A percentile compares a stretch with the other conserved stretches of the same genome.
phyloP scores from a whole-genome alignment of 2,113 vertebrate species.

The Oenanthe melanoleuca region DNA sequence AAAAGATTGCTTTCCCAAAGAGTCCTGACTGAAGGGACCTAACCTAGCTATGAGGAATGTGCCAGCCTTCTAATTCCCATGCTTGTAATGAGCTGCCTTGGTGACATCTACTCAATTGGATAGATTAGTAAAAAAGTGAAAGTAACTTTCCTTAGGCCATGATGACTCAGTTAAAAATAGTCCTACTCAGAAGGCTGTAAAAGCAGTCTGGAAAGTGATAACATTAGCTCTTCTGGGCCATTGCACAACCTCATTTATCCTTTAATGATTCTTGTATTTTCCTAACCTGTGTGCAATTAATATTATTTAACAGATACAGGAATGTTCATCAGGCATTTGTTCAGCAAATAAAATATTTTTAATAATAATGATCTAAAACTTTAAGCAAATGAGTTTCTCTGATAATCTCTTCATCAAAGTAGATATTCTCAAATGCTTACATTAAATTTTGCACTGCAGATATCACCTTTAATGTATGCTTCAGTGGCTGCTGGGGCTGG shows the following conservation, averaged over 20 bases:
- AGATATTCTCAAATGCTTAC: slow-evolving; percentile 58
- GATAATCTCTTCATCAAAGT: slow-evolving; percentile 47
- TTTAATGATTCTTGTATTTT: slow-evolving; percentile 67
- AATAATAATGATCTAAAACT: slow-evolving; percentile 53
- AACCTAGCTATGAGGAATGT: neutral
- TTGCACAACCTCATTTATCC: slow-evolving; percentile 55
- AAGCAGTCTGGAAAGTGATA: slow-evolving; percentile 50
- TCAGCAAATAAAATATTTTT: slow-evolving; percentile 64
- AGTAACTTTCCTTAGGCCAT: slow-evolving; percentile 22
- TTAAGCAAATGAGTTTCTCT: slow-evolving; percentile 57
- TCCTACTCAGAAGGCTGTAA: slow-evolving; percentile 12
- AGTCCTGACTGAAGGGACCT: neutral
- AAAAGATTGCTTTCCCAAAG: neutral
- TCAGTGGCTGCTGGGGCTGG: slow-evolving; percentile 58
- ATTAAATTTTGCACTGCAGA: slow-evolving; percentile 65
- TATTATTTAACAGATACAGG: slow-evolving; percentile 39
- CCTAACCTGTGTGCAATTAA: slow-evolving; percentile 59
- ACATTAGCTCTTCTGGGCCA: slow-evolving; percentile 46
- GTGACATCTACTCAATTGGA: slow-evolving; percentile 1
- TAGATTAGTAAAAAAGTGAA: neutral
- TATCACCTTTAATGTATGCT: slow-evolving; percentile 73
- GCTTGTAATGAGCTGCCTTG: neutral
- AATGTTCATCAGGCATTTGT: slow-evolving; percentile 44
- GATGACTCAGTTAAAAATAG: slow-evolving; percentile 62
- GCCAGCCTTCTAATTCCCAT: neutral